phyloP scores from a whole-genome alignment of 2,797 vertebrate genomes.

The Cuculus canorus region DNA sequence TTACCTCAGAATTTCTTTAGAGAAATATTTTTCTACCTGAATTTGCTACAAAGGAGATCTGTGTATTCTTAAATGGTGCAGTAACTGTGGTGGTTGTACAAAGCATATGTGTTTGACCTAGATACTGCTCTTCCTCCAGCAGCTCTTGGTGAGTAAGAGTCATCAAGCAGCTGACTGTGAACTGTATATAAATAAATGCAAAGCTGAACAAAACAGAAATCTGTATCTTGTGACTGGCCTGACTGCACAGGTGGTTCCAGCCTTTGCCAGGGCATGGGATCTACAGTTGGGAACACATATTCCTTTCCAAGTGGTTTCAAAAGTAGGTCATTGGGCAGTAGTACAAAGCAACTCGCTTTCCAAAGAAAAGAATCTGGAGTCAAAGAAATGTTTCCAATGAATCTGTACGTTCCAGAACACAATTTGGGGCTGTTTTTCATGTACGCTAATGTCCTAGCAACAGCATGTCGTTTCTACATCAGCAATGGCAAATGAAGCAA shows the following conservation, averaged over 20 bases:
- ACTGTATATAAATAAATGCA: slow-evolving; percentile 27
- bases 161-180: slow-evolving; percentile 1
- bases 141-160: background rate
- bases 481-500: slow-evolving; percentile 7
- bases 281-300: background rate
- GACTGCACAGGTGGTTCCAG: slow-evolving; percentile 4
- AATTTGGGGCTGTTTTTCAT: background rate
- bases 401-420: slow-evolving; percentile 37
- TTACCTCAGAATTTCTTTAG: background rate
- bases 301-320: slow-evolving; percentile 45
- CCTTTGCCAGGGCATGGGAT: slow-evolving; percentile 27
- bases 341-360: slow-evolving; percentile 43
- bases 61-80: background rate
- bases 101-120: background rate
- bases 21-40: background rate
- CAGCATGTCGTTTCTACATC: background rate
- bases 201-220: slow-evolving; percentile 1
- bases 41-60: background rate
- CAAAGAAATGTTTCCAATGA: background rate
- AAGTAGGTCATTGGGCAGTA: slow-evolving; percentile 60
- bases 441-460: background rate
- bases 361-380: slow-evolving; percentile 2
- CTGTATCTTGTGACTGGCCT: slow-evolving; percentile 28
- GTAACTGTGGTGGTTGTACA: background rate
- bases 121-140: background rate